Conservation (phyloP, 2,797 vertebrate genomes). For the Numenius phaeopus region DNA sequence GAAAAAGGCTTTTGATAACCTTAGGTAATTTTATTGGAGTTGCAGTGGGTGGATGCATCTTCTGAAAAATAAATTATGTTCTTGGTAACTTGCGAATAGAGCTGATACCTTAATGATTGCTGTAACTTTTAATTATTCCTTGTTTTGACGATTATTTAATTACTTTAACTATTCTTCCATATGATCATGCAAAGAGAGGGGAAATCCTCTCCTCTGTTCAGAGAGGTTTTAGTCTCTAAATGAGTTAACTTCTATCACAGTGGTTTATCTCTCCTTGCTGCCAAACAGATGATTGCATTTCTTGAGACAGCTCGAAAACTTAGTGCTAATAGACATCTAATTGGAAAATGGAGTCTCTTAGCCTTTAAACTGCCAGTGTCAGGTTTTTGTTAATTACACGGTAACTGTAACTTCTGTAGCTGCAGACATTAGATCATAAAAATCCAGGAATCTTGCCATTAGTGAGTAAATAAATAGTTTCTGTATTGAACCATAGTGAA, state of each 20-base stretch:
- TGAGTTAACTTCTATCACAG: neutral
- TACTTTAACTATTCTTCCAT: neutral
- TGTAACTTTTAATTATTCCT: neutral
- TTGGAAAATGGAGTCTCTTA: neutral
- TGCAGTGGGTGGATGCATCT: neutral
- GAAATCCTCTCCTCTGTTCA: neutral
- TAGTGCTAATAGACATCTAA: neutral
- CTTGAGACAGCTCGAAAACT: constrained; percentile 1
- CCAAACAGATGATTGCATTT: neutral
- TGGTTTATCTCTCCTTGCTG: neutral
- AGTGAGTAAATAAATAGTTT: neutral
- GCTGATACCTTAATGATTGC: neutral
- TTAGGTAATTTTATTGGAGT: neutral
- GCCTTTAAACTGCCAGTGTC: neutral
- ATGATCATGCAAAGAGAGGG: neutral
- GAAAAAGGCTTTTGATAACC: neutral
- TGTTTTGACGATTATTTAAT: neutral
- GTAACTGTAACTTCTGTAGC: neutral
- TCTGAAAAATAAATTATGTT: neutral
- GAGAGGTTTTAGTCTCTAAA: neutral
- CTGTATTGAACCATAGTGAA: neutral
- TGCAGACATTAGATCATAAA: constrained; percentile 14
- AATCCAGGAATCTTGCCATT: neutral
- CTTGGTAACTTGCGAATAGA: neutral
- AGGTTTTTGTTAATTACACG: neutral